A percentile compares a stretch with the other conserved stretches of the same genome.
phyloP scores from a whole-genome alignment of 2,888 invertebrate genomes.

The Zygogramma bicolorata region DNA sequence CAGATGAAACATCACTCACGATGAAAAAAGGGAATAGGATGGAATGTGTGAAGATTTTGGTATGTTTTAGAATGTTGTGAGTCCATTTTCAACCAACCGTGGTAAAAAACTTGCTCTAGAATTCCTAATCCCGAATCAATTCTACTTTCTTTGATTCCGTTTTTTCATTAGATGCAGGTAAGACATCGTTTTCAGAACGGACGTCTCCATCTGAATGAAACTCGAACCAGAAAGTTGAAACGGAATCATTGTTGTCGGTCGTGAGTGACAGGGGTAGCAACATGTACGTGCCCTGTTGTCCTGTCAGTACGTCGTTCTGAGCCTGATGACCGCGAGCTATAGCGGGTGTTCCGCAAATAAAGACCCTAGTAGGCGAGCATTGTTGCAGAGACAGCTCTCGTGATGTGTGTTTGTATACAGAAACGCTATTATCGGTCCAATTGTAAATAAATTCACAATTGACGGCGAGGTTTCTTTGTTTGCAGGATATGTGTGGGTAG shows the following conservation, averaged over 20 bases:
- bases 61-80: no score
- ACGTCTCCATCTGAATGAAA: slow-evolving; percentile 27
- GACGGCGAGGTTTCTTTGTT: slow-evolving; percentile 35
- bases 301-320: slow-evolving; percentile 46
- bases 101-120: no score
- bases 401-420: slow-evolving; percentile 64
- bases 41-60: no score
- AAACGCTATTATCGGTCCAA: slow-evolving; percentile 62
- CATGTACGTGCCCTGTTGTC: slow-evolving; percentile 46
- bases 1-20: no score
- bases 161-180: background rate
- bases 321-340: slow-evolving; percentile 41
- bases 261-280: slow-evolving; percentile 55
- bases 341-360: slow-evolving; percentile 49
- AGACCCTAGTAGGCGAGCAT: slow-evolving; percentile 35
- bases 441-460: slow-evolving; percentile 52
- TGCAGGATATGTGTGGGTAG: slow-evolving; percentile 25
- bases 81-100: no score
- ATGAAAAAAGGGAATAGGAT: no score
- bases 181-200: slow-evolving; percentile 11
- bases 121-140: background rate
- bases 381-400: slow-evolving; percentile 53
- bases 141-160: background rate
- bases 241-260: slow-evolving; percentile 52
- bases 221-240: slow-evolving; percentile 39